Percentiles rank a stretch among this genome's conserved stretches.
Evolutionary conservation across 2,113 vertebrate species (phyloP).

Genomic region (Ahaetulla prasina): DNA sequence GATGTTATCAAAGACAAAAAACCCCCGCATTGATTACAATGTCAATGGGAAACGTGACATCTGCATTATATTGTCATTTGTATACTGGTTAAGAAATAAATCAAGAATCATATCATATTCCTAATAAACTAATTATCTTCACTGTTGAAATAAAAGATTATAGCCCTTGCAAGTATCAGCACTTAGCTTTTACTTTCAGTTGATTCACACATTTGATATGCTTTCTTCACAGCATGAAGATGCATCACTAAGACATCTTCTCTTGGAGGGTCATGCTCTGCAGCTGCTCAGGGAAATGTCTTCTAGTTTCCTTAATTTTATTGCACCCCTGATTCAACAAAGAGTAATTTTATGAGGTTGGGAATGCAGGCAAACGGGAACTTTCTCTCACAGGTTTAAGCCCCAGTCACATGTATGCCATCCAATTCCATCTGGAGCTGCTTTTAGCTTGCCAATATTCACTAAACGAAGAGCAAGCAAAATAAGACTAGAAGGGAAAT

Average conservation of each 20-base stretch:
- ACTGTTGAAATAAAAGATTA: neutral
- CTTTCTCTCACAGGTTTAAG: neutral
- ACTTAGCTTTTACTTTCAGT: neutral
- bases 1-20: neutral
- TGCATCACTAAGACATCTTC: neutral
- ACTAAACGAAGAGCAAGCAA: neutral
- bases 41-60: neutral
- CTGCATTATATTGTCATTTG: neutral
- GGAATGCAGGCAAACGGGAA: neutral
- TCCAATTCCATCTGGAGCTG: neutral
- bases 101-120: neutral
- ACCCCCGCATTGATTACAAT: neutral
- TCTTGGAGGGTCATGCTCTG: neutral
- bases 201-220: neutral
- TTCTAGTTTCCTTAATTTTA: conserved; percentile 13
- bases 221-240: neutral
- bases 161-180: neutral
- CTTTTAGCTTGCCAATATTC: neutral
- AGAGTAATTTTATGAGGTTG: neutral
- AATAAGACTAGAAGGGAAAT: neutral
- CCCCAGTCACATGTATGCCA: neutral
- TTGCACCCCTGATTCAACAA: conserved; percentile 4
- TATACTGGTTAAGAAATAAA: neutral
- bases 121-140: neutral
- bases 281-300: conserved; percentile 1